Conservation (phyloP, 2,113 vertebrate genomes). For the Austrofundulus limnaeus region DNA sequence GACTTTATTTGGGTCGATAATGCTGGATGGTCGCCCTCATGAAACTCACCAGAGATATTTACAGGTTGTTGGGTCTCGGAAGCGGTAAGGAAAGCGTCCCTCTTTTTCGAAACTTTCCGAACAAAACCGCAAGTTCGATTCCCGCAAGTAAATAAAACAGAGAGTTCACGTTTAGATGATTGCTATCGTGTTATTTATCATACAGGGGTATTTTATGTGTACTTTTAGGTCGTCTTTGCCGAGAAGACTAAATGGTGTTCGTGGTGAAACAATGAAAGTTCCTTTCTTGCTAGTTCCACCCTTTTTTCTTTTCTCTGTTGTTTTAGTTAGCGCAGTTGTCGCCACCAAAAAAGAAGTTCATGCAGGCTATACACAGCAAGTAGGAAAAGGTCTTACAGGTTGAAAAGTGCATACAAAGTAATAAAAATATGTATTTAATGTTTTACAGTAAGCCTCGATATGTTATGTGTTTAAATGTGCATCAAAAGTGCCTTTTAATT, state of each 20-base stretch:
- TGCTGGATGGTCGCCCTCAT: slow-evolving; percentile 81
- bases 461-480: neutral
- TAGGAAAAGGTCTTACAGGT: no score
- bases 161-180: neutral
- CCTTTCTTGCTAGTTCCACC: slow-evolving; percentile 57
- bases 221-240: neutral
- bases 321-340: slow-evolving; percentile 12
- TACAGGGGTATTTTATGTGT: neutral
- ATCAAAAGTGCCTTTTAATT: neutral
- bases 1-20: slow-evolving; percentile 58
- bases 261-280: slow-evolving; percentile 53
- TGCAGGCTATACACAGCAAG: no score
- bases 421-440: no score
- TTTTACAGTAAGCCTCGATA: slow-evolving; percentile 4
- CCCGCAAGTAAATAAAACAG: neutral
- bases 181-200: neutral
- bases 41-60: slow-evolving; percentile 80
- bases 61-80: slow-evolving; percentile 76
- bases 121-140: slow-evolving; percentile 33
- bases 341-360: no score
- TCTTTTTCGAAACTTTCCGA: slow-evolving; percentile 59
- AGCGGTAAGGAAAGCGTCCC: slow-evolving; percentile 73
- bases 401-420: no score
- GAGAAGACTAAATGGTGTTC: slow-evolving; percentile 5
- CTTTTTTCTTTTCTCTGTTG: slow-evolving; percentile 29